phyloP scores from a whole-genome alignment of 2,797 vertebrate species.

The Anguilla obscura region DNA sequence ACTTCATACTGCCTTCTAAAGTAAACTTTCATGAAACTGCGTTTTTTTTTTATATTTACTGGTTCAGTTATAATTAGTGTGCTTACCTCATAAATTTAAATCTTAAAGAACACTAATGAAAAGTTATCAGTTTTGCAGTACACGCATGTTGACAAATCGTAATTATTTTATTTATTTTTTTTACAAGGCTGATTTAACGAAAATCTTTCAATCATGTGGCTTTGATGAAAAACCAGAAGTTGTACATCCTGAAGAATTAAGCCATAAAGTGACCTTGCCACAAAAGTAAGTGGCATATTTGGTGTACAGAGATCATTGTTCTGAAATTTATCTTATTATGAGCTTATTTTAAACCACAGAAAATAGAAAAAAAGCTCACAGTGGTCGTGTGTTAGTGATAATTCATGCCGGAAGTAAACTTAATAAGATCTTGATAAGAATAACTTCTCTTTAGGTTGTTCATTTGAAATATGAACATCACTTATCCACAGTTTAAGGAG shows the following conservation, averaged over 20 bases:
- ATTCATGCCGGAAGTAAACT: background rate
- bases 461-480: too few species aligned
- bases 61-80: background rate
- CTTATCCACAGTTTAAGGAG: too few species aligned
- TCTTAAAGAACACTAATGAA: background rate
- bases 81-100: background rate
- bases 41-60: background rate
- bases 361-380: too few species aligned
- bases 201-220: slow-evolving; percentile 34
- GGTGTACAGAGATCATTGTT: background rate
- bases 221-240: slow-evolving; percentile 60
- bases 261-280: slow-evolving; percentile 53
- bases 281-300: slow-evolving; percentile 49
- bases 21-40: too few species aligned
- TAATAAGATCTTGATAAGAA: background rate
- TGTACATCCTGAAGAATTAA: slow-evolving; percentile 54
- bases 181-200: slow-evolving; percentile 44
- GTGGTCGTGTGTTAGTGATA: too few species aligned
- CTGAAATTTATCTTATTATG: background rate
- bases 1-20: background rate
- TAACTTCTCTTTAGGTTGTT: too few species aligned
- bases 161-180: background rate
- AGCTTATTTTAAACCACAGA: too few species aligned
- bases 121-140: too few species aligned
- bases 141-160: background rate